These are phyloP conservation scores for Gila robusta DNA, from an alignment of 2,797 vertebrate species.

Conservation along the genomic window DNA sequence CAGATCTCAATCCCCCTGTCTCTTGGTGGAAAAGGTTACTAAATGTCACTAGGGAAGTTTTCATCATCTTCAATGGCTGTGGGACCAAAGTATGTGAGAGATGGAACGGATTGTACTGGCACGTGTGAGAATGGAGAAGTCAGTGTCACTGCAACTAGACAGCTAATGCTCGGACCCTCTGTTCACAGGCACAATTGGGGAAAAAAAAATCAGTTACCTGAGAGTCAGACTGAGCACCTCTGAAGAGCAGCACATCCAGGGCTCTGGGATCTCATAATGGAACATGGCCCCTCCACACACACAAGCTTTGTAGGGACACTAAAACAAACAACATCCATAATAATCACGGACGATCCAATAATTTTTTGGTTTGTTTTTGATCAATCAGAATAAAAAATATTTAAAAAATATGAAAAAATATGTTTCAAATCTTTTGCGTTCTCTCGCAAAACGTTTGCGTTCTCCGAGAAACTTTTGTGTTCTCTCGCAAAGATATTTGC, in stretches of 20 bases:
- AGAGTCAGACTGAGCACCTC: neutral
- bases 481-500: too few species aligned
- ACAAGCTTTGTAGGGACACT: neutral
- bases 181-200: neutral
- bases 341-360: too few species aligned
- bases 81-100: constrained; percentile 47
- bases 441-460: too few species aligned
- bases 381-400: too few species aligned
- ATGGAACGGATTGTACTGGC: constrained; percentile 34
- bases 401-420: too few species aligned
- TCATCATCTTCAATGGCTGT: constrained; percentile 83
- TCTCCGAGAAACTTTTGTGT: too few species aligned
- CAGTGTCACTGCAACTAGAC: constrained; percentile 29
- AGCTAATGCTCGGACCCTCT: constrained; percentile 17
- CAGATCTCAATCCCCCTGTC: constrained; percentile 72
- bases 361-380: too few species aligned
- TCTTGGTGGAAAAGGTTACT: constrained; percentile 84
- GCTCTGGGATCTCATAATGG: neutral
- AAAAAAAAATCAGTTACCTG: neutral
- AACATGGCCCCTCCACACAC: neutral
- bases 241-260: neutral
- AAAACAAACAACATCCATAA: too few species aligned
- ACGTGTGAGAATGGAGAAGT: constrained; percentile 27
- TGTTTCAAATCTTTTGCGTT: too few species aligned
- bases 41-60: constrained; percentile 86